Conservation (phyloP, 2,888 invertebrate species). For the Dexiosoma caninum region DNA sequence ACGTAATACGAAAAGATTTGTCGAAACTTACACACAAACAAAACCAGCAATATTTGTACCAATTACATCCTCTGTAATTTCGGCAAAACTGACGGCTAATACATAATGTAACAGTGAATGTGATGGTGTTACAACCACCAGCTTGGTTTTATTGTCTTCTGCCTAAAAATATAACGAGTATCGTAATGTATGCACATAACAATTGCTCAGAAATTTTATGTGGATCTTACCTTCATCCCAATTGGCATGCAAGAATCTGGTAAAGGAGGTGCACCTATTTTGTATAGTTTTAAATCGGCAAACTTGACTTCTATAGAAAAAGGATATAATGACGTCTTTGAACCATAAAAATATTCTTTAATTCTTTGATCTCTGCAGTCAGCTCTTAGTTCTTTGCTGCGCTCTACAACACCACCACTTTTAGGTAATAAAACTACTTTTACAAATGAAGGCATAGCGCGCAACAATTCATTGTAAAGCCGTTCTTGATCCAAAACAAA, state of each 20-base stretch:
- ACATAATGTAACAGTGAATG: conserved; percentile 90
- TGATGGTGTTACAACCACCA: conserved; percentile 88
- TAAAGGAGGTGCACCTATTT: conserved; percentile 94
- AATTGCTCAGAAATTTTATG: too few relatives aligned
- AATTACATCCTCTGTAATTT: conserved; percentile 88
- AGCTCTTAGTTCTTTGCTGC: conserved; percentile 84
- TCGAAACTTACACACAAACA: conserved; percentile 89
- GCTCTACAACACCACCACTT: conserved; percentile 97
- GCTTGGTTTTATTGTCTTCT: conserved; percentile 93
- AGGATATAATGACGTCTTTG: conserved; percentile 88
- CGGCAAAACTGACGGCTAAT: conserved; percentile 92
- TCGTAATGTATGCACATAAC: too few relatives aligned
- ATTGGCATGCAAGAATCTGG: conserved; percentile 98
- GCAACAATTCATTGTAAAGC: conserved; percentile 93
- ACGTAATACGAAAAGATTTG: background rate
- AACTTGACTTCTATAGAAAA: conserved; percentile 97
- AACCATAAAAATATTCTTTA: conserved; percentile 97
- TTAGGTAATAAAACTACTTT: conserved; percentile 95
- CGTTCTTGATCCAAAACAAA: conserved; percentile 97
- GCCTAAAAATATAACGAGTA: conserved; percentile 67
- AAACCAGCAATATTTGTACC: conserved; percentile 93
- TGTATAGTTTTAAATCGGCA: conserved; percentile 92
- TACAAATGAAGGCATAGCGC: conserved; percentile 95
- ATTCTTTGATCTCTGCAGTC: conserved; percentile 89
- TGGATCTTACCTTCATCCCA: conserved; percentile 90